Conservation (phyloP, 2,797 vertebrate species). For the Paramormyrops hopkinsi region DNA sequence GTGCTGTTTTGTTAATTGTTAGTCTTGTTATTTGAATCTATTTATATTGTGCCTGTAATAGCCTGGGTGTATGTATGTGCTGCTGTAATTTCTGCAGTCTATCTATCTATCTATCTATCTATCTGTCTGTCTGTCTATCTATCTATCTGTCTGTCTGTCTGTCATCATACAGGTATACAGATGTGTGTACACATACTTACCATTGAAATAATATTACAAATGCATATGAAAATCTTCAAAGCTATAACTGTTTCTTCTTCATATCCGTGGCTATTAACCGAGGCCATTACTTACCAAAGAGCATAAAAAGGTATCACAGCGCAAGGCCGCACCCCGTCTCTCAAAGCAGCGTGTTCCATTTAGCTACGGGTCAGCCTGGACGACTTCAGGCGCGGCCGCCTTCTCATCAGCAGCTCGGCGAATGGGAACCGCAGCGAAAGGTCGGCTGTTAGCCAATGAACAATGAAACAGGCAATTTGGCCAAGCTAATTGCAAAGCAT, state of each 20-base stretch:
- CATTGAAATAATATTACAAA: not conserved
- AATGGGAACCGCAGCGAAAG: not conserved
- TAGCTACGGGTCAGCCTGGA: constrained; percentile 19
- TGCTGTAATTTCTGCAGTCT: not conserved
- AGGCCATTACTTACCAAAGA: not conserved
- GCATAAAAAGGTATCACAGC: constrained; percentile 21
- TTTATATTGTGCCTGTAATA: not conserved
- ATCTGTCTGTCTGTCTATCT: not conserved
- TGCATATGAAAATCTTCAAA: not conserved
- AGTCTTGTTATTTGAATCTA: not conserved
- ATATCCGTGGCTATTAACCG: not conserved
- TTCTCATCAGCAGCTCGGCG: not conserved
- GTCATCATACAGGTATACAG: not conserved
- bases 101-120: not conserved
- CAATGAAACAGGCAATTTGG: constrained; percentile 8
- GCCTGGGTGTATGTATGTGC: not conserved
- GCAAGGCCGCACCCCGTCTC: constrained; percentile 42
- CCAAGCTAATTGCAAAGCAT: not conserved
- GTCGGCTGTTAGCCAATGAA: not conserved
- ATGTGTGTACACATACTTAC: not conserved
- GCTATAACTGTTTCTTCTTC: not conserved
- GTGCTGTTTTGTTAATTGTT: not conserved
- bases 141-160: not conserved
- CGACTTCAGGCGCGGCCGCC: not conserved
- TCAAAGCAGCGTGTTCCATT: constrained; percentile 37